These are phyloP conservation scores for Tolypeutes matacus DNA, from an alignment of 2,797 vertebrate genomes.

Conservation along the genomic window DNA sequence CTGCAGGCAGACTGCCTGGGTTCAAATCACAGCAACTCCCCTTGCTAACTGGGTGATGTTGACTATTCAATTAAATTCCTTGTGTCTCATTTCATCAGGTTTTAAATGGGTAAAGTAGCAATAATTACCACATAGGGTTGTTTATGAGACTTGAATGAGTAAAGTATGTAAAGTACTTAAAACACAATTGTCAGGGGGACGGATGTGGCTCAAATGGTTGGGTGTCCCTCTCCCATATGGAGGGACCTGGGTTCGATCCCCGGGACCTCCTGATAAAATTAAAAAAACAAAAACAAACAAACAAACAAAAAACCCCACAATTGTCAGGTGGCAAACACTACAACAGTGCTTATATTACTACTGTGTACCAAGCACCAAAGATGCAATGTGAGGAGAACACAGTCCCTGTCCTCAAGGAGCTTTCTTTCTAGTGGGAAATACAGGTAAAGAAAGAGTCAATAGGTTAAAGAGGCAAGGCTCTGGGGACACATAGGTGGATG, in stretches of 20 bases:
- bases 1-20: background rate
- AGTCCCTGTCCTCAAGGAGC: background rate
- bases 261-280: too few species aligned
- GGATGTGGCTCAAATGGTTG: too few species aligned
- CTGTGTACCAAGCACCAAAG: background rate
- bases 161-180: background rate
- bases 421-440: background rate
- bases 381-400: background rate
- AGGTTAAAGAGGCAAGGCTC: background rate
- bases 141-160: background rate
- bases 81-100: background rate
- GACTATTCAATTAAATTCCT: background rate
- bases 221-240: too few species aligned
- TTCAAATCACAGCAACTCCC: constrained; percentile 23
- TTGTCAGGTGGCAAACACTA: background rate
- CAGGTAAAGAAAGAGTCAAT: background rate
- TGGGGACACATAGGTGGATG: background rate
- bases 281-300: too few species aligned
- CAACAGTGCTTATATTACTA: background rate
- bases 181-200: background rate
- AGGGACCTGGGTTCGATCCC: too few species aligned
- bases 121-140: background rate
- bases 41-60: background rate
- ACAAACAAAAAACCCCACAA: too few species aligned
- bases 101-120: constrained; percentile 40